Conservation (phyloP, 2,888 invertebrate species). For the Coremacera marginata region DNA sequence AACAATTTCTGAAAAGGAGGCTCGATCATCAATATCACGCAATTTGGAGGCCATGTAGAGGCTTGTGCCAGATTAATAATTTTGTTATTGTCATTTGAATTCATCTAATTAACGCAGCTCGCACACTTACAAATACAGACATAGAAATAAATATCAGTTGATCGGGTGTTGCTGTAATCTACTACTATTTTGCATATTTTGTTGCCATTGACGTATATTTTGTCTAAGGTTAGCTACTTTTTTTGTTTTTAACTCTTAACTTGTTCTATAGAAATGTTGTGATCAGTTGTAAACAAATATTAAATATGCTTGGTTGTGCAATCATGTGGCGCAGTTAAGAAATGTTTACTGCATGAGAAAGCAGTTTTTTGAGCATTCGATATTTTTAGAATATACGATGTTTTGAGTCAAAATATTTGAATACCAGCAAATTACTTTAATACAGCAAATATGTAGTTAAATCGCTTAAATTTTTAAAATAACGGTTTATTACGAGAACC, state of each 20-base stretch:
- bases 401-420: no score
- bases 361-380: not conserved
- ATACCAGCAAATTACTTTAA: no score
- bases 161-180: not conserved
- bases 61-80: slow-evolving; percentile 36
- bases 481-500: no score
- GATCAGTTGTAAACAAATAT: not conserved
- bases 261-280: not conserved
- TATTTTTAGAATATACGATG: not conserved
- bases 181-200: slow-evolving; percentile 9
- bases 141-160: not conserved
- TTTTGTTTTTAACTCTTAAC: not conserved
- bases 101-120: not conserved
- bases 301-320: not conserved
- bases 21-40: no score
- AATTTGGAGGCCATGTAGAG: not conserved
- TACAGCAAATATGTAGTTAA: no score
- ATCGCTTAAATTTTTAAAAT: no score
- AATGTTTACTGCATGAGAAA: not conserved
- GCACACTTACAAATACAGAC: no score
- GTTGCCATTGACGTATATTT: not conserved
- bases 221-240: not conserved
- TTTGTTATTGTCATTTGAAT: slow-evolving; percentile 16
- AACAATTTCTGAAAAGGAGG: no score
- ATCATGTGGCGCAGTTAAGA: not conserved